Percentiles rank a stretch among this genome's conserved stretches.
Conservation (phyloP, 2,113 vertebrate genomes). For the Microtus montanus region DNA sequence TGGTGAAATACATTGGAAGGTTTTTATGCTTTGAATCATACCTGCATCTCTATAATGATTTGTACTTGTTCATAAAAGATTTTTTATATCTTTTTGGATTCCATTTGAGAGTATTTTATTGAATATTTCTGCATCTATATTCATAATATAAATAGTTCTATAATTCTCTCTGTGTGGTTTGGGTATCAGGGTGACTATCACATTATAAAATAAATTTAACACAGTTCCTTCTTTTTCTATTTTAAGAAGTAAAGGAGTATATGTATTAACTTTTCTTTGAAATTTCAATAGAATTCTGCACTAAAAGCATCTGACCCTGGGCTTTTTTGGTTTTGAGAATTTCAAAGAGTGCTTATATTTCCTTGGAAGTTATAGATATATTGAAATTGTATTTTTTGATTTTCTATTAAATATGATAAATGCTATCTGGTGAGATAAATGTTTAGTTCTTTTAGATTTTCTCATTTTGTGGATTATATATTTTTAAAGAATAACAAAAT, state of each 20-base stretch:
- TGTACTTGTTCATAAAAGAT: background rate
- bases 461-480: too few relatives aligned
- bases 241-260: background rate
- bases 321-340: background rate
- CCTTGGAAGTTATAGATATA: background rate
- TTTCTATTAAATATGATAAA: too few relatives aligned
- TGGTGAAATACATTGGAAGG: background rate
- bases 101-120: background rate
- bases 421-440: too few relatives aligned
- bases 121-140: background rate
- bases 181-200: background rate
- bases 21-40: background rate
- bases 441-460: background rate
- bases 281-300: background rate
- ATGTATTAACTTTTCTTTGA: background rate
- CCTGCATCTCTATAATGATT: background rate
- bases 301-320: background rate
- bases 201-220: background rate
- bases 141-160: background rate
- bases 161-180: background rate
- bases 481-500: too few relatives aligned
- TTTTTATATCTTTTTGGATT: background rate
- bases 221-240: background rate
- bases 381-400: too few relatives aligned
- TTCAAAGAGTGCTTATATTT: background rate